These are phyloP conservation scores for Myotis daubentonii DNA, from an alignment of 2,797 vertebrate genomes.

Conservation along the genomic window DNA sequence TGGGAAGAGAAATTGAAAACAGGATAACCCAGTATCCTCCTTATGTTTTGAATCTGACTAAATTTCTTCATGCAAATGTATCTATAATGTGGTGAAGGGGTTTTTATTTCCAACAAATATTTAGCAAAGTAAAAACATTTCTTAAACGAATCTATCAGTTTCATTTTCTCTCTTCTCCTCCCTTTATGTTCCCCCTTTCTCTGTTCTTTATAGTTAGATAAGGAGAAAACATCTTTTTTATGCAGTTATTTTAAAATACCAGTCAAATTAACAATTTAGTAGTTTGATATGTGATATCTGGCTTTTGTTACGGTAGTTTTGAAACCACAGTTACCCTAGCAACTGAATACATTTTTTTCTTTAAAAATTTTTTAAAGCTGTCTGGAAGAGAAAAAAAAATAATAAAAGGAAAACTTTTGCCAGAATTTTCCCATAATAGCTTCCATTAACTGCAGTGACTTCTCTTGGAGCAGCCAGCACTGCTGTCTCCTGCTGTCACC, in stretches of 20 bases:
- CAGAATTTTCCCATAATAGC: slow-evolving; percentile 85
- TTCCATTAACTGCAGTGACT: slow-evolving; percentile 85
- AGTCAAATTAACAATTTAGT: slow-evolving; percentile 83
- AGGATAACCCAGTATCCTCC: slow-evolving; percentile 36
- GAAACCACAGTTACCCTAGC: slow-evolving; percentile 86
- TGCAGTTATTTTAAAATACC: slow-evolving; percentile 80
- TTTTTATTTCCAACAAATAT: slow-evolving; percentile 66
- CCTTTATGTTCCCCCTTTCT: neutral
- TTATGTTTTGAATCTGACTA: slow-evolving; percentile 66
- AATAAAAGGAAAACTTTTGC: slow-evolving; percentile 78
- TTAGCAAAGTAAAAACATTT: slow-evolving; percentile 62
- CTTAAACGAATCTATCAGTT: slow-evolving; percentile 33
- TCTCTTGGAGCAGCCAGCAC: slow-evolving; percentile 80
- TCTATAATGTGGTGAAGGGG: slow-evolving; percentile 15
- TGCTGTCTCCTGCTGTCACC: slow-evolving; percentile 84
- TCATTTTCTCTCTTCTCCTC: slow-evolving; percentile 35
- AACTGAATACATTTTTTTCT: slow-evolving; percentile 84
- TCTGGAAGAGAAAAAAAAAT: slow-evolving; percentile 68
- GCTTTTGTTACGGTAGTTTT: slow-evolving; percentile 85
- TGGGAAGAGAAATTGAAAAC: slow-evolving; percentile 65
- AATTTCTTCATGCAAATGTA: slow-evolving; percentile 44
- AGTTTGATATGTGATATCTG: slow-evolving; percentile 82
- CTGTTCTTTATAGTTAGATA: slow-evolving; percentile 38
- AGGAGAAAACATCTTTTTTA: slow-evolving; percentile 74
- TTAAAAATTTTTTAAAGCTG: slow-evolving; percentile 76